Evolutionary conservation across 2,113 vertebrate genomes (phyloP).

Genomic region (Centropus bengalensis): DNA sequence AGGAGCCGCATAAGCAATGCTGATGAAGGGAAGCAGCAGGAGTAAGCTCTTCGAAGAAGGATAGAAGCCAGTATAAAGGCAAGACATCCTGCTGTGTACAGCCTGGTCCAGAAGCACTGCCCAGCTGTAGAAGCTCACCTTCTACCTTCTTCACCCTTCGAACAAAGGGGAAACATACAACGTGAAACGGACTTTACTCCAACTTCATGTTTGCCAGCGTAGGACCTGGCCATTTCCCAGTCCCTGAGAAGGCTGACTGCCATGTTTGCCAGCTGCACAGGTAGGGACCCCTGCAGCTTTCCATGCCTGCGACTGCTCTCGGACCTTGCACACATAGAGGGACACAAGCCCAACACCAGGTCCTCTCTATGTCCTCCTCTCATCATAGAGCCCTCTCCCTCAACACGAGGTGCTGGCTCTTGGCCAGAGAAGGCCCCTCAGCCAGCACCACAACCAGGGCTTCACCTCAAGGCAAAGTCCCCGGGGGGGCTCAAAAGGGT

Average conservation of each 20-base stretch:
- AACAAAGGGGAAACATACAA: too few relatives aligned
- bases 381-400: too few relatives aligned
- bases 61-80: fast-evolving
- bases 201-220: fast-evolving
- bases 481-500: not conserved
- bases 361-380: fast-evolving
- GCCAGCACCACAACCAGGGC: too few relatives aligned
- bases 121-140: fast-evolving
- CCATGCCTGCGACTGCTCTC: fast-evolving
- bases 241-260: fast-evolving
- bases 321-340: fast-evolving
- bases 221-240: fast-evolving
- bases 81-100: too few relatives aligned
- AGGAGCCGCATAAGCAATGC: not conserved
- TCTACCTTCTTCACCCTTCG: too few relatives aligned
- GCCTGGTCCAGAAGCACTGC: not conserved
- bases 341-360: fast-evolving
- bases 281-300: not conserved
- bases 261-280: fast-evolving
- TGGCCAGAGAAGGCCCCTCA: fast-evolving
- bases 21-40: not conserved
- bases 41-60: not conserved
- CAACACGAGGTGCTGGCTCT: fast-evolving
- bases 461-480: not conserved
- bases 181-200: fast-evolving